phyloP scores from a whole-genome alignment of 2,113 vertebrate species.

The Chloebia gouldiae region DNA sequence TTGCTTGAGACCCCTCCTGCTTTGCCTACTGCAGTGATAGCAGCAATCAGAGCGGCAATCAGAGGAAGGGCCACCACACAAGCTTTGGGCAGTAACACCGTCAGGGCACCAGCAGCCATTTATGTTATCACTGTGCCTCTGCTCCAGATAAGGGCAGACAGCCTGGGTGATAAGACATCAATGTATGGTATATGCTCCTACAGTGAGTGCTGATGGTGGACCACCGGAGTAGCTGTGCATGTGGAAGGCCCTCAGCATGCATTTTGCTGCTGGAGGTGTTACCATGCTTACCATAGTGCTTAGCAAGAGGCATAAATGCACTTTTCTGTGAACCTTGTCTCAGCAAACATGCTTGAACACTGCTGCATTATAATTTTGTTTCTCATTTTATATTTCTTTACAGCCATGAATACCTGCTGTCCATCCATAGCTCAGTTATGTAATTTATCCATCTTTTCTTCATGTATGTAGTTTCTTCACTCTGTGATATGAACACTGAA shows the following conservation, averaged over 20 bases:
- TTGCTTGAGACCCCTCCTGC: not conserved
- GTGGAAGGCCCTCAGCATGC: not conserved
- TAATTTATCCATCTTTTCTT: not conserved
- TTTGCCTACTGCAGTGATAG: not conserved
- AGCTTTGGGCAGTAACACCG: rapidly evolving
- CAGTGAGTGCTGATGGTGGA: rapidly evolving
- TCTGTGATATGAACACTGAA: not conserved
- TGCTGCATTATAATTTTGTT: not conserved
- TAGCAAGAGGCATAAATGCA: not conserved
- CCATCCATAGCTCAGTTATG: not conserved
- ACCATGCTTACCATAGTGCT: not conserved
- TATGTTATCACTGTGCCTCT: not conserved
- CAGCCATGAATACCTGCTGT: not conserved
- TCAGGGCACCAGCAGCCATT: not conserved
- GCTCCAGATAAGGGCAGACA: not conserved
- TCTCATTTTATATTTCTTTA: not conserved
- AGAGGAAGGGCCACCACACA: not conserved
- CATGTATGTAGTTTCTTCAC: not conserved
- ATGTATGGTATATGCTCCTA: rapidly evolving
- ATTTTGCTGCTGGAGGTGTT: not conserved
- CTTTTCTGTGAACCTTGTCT: not conserved
- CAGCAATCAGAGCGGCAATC: not conserved
- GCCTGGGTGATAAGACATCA: not conserved
- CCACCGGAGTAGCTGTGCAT: not conserved
- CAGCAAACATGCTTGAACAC: not conserved